Evolutionary conservation across 1,140 invertebrate genomes (phyloP).

Genomic region (Drosophila santomea): DNA sequence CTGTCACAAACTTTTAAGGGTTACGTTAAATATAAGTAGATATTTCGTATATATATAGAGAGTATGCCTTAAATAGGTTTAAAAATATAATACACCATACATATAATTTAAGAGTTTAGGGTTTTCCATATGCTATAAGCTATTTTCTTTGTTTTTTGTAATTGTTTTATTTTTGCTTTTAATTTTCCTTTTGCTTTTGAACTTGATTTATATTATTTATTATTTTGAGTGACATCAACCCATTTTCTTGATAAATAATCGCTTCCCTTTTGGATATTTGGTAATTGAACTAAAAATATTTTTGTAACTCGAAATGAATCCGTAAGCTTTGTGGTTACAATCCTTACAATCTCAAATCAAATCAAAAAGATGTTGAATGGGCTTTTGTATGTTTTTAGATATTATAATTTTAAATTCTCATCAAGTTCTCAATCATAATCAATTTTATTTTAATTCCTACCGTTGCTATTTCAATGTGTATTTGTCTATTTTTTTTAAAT

Average conservation of each 20-base stretch:
- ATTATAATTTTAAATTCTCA: not conserved
- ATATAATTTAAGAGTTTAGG: slow-evolving; percentile 79
- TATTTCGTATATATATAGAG: slow-evolving; percentile 74
- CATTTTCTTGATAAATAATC: slow-evolving; percentile 24
- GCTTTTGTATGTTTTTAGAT: slow-evolving; percentile 17
- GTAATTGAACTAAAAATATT: slow-evolving; percentile 64
- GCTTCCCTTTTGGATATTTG: slow-evolving; percentile 57
- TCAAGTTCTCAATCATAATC: not conserved
- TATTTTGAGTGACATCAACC: slow-evolving; percentile 16
- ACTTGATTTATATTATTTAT: slow-evolving; percentile 8
- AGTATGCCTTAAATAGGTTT: slow-evolving; percentile 78
- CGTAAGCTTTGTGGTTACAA: slow-evolving; percentile 9
- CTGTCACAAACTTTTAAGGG: slow-evolving; percentile 41
- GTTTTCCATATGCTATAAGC: slow-evolving; percentile 66
- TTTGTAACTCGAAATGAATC: slow-evolving; percentile 27
- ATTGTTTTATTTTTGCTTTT: slow-evolving; percentile 26
- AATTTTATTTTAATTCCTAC: slow-evolving; percentile 49
- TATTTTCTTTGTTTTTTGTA: slow-evolving; percentile 46
- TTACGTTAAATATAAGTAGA: slow-evolving; percentile 74
- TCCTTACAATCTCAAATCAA: slow-evolving; percentile 44
- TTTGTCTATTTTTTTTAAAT: slow-evolving; percentile 58
- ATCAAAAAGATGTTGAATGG: slow-evolving; percentile 52
- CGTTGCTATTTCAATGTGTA: slow-evolving; percentile 59
- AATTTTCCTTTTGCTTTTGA: slow-evolving; percentile 32
- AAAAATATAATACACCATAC: slow-evolving; percentile 84